A percentile compares a stretch with the other conserved stretches of the same genome.
These are phyloP conservation scores for Varroa destructor DNA, from an alignment of 1,140 invertebrate species.

Conservation along the genomic window DNA sequence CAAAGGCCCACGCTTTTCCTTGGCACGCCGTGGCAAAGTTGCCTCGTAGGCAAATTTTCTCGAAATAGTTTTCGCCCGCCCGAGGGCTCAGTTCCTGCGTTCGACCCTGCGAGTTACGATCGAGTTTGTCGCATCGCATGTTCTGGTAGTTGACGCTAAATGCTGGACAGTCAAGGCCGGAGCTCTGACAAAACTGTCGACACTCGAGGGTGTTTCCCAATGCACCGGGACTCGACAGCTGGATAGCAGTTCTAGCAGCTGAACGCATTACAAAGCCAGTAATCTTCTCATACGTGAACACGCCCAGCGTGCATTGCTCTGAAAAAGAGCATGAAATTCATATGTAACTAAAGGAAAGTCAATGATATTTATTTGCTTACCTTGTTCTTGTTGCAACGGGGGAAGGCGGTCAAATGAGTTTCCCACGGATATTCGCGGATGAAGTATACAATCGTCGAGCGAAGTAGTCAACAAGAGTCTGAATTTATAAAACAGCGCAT, in stretches of 20 bases:
- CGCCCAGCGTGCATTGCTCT: slow-evolving; percentile 44
- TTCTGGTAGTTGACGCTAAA: slow-evolving; percentile 44
- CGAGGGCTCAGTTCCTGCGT: slow-evolving; percentile 40
- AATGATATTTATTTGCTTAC: too few species aligned
- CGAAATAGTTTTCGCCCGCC: slow-evolving; percentile 44
- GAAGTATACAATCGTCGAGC: too few species aligned
- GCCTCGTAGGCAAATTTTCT: slow-evolving; percentile 45
- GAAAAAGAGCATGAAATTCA: slow-evolving; percentile 9
- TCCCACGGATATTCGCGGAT: too few species aligned
- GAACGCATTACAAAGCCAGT: slow-evolving; percentile 43
- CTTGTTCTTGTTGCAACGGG: too few species aligned
- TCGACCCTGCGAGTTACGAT: slow-evolving; percentile 44
- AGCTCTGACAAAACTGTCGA: slow-evolving; percentile 39
- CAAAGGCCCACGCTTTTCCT: slow-evolving; percentile 45
- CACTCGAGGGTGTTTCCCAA: slow-evolving; percentile 42
- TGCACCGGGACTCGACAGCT: slow-evolving; percentile 37
- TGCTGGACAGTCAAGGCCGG: slow-evolving; percentile 43
- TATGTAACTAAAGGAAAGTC: too few species aligned
- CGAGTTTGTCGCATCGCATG: slow-evolving; percentile 42
- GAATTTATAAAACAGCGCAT: too few species aligned
- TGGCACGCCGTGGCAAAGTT: slow-evolving; percentile 38
- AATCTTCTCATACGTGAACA: slow-evolving; percentile 46
- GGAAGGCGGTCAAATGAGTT: too few species aligned
- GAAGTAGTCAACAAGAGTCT: too few species aligned
- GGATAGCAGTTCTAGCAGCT: slow-evolving; percentile 41